Base-by-base conservation (phyloP, 2,888 invertebrate species). In the Shargacucullia verbasci region DNA sequence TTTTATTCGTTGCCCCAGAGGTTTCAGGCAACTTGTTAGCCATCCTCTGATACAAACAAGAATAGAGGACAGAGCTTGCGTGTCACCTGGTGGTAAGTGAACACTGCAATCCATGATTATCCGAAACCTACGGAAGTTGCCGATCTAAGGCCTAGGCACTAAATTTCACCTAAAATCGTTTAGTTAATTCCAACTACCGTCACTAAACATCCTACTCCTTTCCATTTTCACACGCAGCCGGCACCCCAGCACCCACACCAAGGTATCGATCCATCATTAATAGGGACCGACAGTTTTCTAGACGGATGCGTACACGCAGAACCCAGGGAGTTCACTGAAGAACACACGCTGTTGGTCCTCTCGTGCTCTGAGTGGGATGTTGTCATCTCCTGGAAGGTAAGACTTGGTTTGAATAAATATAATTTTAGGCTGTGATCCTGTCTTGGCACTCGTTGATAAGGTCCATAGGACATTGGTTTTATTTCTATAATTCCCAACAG, bases 221-320 rank as follows among this genome's bases (percentile, higher is more conserved):
- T 13, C 9, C 7, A 13, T 35, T 2, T 47, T 93, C 88, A 96
- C 48, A 96, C 91, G 84, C 97, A 97, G 0, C 97, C 97, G 69
- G 97, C 97, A 0, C 97, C 97, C 97, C 97, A 97, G 73, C 97
- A 97, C 0, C 97, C 97, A 79, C 97, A 97, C 97, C 97, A 97
- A 0, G 97, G 97, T 71, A 97, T 96, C 76, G 95, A 96, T 10
- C 95, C 96, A 44, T 94, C 94, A 47, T 91, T 86, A 37, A 94
- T 92, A 0, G 95, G 93, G 0, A 81, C 94, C 0, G 96, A 96
- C 39, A 96, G 94, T 48, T 95, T 95, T 55, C 96, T 95, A 59
- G 95, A 93, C 79, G 96, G 96, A 78, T 96, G 94, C 1, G 94
- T 93, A 75, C 95, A 95, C 2, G 94, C 91, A 0, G 95, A 95